phyloP scores from a whole-genome alignment of 2,888 invertebrate genomes.

The Agrochola lychnidis region DNA sequence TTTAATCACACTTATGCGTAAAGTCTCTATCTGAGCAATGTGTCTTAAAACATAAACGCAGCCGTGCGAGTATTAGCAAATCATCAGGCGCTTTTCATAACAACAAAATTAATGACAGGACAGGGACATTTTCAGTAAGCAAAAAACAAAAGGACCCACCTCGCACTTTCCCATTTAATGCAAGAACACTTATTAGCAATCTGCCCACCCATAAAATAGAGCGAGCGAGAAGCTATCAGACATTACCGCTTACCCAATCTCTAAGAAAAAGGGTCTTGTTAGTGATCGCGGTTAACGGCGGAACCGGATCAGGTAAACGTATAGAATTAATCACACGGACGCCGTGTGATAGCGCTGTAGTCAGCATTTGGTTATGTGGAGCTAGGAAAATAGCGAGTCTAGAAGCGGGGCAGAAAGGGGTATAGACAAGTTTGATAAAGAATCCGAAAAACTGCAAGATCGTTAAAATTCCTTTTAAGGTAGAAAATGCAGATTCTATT shows the following conservation, averaged over 20 bases:
- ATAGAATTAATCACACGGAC: conserved; percentile 87
- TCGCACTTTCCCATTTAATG: conserved; percentile 43
- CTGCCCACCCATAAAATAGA: conserved; percentile 62
- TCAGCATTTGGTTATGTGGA: conserved; percentile 78
- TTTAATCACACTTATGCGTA: neutral
- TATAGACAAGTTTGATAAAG: too few species aligned
- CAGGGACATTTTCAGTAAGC: neutral
- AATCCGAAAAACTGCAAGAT: too few species aligned
- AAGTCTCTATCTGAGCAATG: neutral
- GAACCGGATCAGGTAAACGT: conserved; percentile 87
- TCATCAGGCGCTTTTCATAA: conserved; percentile 12
- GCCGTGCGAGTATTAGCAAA: neutral
- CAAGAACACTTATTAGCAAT: conserved; percentile 59
- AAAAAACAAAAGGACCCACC: conserved; percentile 10
- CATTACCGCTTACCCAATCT: conserved; percentile 69
- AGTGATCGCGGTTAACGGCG: conserved; percentile 80
- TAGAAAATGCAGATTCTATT: too few species aligned
- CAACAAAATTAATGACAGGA: neutral
- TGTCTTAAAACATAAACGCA: neutral
- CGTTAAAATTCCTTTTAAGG: too few species aligned
- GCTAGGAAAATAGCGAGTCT: conserved; percentile 66
- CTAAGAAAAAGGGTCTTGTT: conserved; percentile 75
- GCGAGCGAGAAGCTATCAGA: conserved; percentile 60
- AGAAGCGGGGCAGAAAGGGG: neutral
- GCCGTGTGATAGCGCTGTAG: conserved; percentile 82